Evolutionary conservation across 2,888 invertebrate species (phyloP).

Genomic region (Noctua janthe): DNA sequence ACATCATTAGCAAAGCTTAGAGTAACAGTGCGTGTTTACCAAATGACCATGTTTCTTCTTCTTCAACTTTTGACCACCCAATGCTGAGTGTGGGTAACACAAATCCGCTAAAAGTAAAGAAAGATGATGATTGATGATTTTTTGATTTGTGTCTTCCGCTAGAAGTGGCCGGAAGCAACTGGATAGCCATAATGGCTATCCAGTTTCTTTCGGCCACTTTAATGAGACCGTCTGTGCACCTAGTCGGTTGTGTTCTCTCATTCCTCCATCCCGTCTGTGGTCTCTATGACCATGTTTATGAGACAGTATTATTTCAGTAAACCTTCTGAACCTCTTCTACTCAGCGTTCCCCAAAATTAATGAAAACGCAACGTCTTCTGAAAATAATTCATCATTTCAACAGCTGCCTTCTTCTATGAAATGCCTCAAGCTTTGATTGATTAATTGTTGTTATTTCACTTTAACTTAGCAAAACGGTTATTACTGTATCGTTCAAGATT

Average conservation of each 20-base stretch:
- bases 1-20: background rate
- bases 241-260: too few relatives aligned
- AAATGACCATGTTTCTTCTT: background rate
- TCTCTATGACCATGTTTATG: background rate
- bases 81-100: too few relatives aligned
- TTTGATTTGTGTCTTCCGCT: too few relatives aligned
- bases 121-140: too few relatives aligned
- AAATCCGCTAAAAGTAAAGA: too few relatives aligned
- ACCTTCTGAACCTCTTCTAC: slow-evolving; percentile 10
- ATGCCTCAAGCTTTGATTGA: slow-evolving; percentile 53
- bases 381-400: slow-evolving; percentile 62
- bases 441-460: slow-evolving; percentile 59
- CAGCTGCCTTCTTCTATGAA: slow-evolving; percentile 49
- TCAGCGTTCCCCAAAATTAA: slow-evolving; percentile 49
- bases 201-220: too few relatives aligned
- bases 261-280: too few relatives aligned
- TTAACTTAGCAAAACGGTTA: slow-evolving; percentile 42
- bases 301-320: background rate
- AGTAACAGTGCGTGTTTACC: background rate
- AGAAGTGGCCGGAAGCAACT: too few relatives aligned
- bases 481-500: slow-evolving; percentile 42
- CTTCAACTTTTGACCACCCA: too few relatives aligned
- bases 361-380: slow-evolving; percentile 48
- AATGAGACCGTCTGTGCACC: too few relatives aligned
- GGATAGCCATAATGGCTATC: too few relatives aligned